Evolutionary conservation across 2,113 vertebrate genomes (phyloP).

Genomic region (Chamaea fasciata): DNA sequence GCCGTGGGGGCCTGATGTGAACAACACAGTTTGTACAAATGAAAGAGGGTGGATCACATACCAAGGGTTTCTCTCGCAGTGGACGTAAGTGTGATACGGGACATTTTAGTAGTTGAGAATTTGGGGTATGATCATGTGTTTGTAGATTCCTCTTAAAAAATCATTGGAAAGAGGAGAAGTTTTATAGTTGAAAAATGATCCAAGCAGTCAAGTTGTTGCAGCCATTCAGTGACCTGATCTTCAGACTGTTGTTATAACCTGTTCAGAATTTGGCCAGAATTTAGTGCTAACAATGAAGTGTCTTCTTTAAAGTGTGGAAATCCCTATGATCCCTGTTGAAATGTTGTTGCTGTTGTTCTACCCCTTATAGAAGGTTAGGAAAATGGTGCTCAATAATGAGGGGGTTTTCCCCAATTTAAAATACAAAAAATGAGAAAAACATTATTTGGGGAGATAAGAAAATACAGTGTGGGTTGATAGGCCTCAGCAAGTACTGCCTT

Average conservation of each 20-base stretch:
- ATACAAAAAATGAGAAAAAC: not conserved
- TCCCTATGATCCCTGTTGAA: not conserved
- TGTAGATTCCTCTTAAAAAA: not conserved
- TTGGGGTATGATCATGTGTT: not conserved
- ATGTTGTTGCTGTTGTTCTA: not conserved
- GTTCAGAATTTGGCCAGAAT: not conserved
- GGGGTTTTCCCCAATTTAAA: rapidly evolving
- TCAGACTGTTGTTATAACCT: not conserved
- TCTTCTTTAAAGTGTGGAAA: not conserved
- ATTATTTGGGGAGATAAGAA: not conserved
- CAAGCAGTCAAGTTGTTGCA: not conserved
- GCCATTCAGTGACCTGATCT: not conserved
- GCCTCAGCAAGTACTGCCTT: not conserved
- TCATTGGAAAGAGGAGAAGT: not conserved
- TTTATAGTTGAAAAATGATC: not conserved
- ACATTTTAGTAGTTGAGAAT: not conserved
- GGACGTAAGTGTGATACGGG: constrained; percentile 85
- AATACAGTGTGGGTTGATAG: not conserved
- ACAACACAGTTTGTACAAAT: constrained; percentile 94
- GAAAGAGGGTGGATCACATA: constrained; percentile 98
- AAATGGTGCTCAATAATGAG: not conserved
- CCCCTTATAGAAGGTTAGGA: not conserved
- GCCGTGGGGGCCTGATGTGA: constrained; percentile 98
- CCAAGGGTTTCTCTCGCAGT: constrained; percentile 97
- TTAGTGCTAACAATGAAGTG: not conserved